Conservation (phyloP, 2,797 vertebrate species). For the Eulemur rubriventer region DNA sequence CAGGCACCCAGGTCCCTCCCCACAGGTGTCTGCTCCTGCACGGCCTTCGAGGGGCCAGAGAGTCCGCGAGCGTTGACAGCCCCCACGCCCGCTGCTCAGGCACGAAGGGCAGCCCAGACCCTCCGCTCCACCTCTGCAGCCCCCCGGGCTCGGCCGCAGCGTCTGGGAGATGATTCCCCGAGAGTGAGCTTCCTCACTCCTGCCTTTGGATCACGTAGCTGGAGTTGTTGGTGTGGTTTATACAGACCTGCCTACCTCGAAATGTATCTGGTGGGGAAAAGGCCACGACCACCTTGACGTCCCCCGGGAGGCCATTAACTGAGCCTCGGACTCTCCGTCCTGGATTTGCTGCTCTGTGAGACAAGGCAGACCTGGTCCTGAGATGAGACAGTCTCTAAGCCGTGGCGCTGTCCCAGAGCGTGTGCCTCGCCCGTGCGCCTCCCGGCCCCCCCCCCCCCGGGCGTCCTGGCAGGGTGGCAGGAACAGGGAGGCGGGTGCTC, state of each 20-base stretch:
- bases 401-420: accelerated
- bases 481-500: too few species aligned
- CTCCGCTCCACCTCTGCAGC: too few species aligned
- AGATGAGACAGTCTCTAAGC: not conserved
- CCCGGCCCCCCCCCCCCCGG: too few species aligned
- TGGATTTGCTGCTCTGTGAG: not conserved
- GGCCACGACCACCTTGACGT: not conserved
- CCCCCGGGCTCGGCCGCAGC: not conserved
- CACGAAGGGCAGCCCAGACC: not conserved
- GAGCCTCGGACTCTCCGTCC: accelerated
- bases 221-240: not conserved
- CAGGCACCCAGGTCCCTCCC: not conserved
- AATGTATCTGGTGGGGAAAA: not conserved
- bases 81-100: not conserved
- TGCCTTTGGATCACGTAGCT: not conserved
- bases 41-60: not conserved
- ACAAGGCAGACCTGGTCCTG: not conserved
- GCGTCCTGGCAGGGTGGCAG: not conserved
- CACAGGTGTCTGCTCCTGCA: not conserved
- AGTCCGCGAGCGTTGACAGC: not conserved
- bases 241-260: not conserved
- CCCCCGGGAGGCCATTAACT: not conserved
- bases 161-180: not conserved
- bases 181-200: not conserved
- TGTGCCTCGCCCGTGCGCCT: accelerated